Percentiles rank a stretch among this genome's conserved stretches.
phyloP scores from a whole-genome alignment of 2,797 vertebrate genomes.

The Coranthus polyacanthus region DNA sequence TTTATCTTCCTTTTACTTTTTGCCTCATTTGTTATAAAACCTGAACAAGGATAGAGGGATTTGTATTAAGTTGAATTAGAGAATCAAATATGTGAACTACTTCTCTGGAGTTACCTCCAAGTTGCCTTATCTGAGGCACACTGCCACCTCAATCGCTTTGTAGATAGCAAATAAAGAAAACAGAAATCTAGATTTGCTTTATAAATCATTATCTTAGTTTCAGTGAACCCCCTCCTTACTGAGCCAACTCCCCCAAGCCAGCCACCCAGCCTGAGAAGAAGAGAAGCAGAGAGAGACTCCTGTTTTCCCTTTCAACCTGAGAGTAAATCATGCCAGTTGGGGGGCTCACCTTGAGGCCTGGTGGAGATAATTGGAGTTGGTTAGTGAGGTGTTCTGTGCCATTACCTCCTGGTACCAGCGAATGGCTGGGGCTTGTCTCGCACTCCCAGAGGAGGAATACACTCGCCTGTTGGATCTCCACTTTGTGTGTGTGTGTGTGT shows the following conservation, averaged over 20 bases:
- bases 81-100: slow-evolving; percentile 73
- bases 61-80: slow-evolving; percentile 61
- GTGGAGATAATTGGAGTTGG: slow-evolving; percentile 87
- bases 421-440: slow-evolving; percentile 77
- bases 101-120: slow-evolving; percentile 67
- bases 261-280: slow-evolving; percentile 64
- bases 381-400: slow-evolving; percentile 85
- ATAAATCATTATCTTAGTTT: slow-evolving; percentile 81
- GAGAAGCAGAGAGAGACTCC: slow-evolving; percentile 66
- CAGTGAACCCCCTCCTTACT: slow-evolving; percentile 39
- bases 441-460: slow-evolving; percentile 79
- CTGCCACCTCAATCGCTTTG: slow-evolving; percentile 62
- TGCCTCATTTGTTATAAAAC: slow-evolving; percentile 69
- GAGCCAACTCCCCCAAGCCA: slow-evolving; percentile 63
- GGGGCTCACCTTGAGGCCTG: slow-evolving; percentile 84
- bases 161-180: slow-evolving; percentile 73
- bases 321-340: slow-evolving; percentile 86
- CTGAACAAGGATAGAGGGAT: slow-evolving; percentile 64
- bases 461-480: slow-evolving; percentile 72
- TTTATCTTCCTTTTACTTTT: slow-evolving; percentile 69
- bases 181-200: slow-evolving; percentile 68
- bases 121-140: slow-evolving; percentile 63
- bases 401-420: slow-evolving; percentile 86
- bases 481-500: slow-evolving; percentile 47
- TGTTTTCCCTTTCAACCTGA: slow-evolving; percentile 83